Conservation (phyloP, 2,797 vertebrate species). For the Phoxinus dragarum region DNA sequence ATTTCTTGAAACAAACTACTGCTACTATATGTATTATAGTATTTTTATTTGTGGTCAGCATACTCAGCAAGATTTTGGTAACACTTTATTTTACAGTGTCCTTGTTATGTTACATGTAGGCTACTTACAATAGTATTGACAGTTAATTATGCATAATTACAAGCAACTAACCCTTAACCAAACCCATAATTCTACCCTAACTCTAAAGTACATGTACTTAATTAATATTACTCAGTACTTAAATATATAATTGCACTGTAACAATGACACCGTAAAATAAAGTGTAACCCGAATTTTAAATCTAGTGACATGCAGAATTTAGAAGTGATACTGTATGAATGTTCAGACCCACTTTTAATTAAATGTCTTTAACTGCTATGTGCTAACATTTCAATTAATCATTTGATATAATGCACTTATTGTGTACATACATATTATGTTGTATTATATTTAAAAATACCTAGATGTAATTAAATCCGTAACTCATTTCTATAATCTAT, state of each 20-base stretch:
- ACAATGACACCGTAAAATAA: too few species aligned
- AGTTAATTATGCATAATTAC: too few species aligned
- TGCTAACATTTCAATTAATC: background rate
- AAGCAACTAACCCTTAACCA: too few species aligned
- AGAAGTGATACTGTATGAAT: background rate
- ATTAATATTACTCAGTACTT: too few species aligned
- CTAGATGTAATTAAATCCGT: background rate
- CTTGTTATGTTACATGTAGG: too few species aligned
- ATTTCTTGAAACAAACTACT: conserved; percentile 16
- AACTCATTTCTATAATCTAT: background rate
- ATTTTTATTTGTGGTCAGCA: background rate
- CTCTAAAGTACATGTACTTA: too few species aligned
- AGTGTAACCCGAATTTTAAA: background rate
- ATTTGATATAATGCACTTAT: background rate
- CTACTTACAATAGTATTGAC: too few species aligned
- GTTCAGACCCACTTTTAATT: background rate
- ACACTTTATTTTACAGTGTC: too few species aligned
- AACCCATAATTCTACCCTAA: too few species aligned
- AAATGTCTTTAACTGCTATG: background rate
- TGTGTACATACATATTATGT: background rate
- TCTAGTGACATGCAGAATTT: background rate
- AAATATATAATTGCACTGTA: too few species aligned
- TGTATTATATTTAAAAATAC: too few species aligned
- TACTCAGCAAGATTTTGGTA: background rate
- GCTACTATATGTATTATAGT: background rate